Percentiles rank a stretch among this genome's conserved stretches.
These are phyloP conservation scores for Luffia ferchaultella DNA, from an alignment of 2,888 invertebrate species.

Conservation along the genomic window DNA sequence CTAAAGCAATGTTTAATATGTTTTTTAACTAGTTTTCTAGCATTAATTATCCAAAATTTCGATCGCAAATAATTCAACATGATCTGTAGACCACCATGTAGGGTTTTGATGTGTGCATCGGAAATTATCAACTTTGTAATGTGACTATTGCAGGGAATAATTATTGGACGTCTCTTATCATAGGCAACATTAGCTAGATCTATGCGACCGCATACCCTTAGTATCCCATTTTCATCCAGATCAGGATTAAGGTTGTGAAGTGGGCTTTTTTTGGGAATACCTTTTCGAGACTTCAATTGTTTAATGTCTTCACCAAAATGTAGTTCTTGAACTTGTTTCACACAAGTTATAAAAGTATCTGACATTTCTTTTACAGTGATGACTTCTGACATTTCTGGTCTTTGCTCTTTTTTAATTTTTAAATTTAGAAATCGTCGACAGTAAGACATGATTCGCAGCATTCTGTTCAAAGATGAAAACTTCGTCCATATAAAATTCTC, in stretches of 20 bases:
- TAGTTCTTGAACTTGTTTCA: not conserved
- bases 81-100: constrained; percentile 18
- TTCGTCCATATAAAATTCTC: not conserved
- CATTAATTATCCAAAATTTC: constrained; percentile 19
- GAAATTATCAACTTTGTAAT: constrained; percentile 16
- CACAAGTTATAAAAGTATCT: not conserved
- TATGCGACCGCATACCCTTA: constrained; percentile 13
- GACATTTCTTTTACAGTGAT: not conserved
- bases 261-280: not conserved
- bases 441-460: not conserved
- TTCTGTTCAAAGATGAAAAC: not conserved
- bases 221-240: constrained; percentile 9
- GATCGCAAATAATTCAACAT: constrained; percentile 18
- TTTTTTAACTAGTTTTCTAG: constrained; percentile 15
- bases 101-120: constrained; percentile 16
- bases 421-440: not conserved
- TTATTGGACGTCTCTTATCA: constrained; percentile 12
- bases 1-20: constrained; percentile 15
- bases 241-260: not conserved
- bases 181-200: constrained; percentile 1
- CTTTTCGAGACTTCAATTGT: not conserved
- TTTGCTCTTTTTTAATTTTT: not conserved
- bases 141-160: constrained; percentile 11
- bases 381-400: not conserved
- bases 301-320: constrained; percentile 2